A percentile compares a stretch with the other conserved stretches of the same genome.
Conservation (phyloP, 2,797 vertebrate species). For the Steatocranus sp. region DNA sequence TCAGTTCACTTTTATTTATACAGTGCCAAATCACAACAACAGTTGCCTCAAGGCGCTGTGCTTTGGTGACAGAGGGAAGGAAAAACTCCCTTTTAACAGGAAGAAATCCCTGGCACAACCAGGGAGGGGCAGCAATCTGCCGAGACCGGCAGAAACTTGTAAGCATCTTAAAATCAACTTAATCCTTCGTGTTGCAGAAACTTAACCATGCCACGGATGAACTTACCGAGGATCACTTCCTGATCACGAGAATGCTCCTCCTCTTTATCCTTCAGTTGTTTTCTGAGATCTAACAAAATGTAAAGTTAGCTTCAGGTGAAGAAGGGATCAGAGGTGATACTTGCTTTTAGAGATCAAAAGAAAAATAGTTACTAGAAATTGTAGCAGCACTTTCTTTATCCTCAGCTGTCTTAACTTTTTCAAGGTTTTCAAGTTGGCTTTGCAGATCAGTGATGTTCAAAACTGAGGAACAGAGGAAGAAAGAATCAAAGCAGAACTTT, state of each 20-base stretch:
- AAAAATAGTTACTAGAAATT: not conserved
- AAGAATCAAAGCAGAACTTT: not conserved
- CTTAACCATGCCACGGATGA: not conserved
- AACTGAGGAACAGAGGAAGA: slow-evolving; percentile 10
- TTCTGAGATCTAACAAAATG: slow-evolving; percentile 18
- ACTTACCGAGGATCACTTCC: slow-evolving; percentile 19
- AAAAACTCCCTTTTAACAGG: not conserved
- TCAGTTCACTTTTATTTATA: not conserved
- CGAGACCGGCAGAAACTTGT: fast-evolving
- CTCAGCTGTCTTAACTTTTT: not conserved
- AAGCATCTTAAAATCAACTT: not conserved
- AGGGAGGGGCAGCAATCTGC: not conserved
- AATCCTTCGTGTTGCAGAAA: not conserved
- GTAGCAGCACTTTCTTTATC: not conserved
- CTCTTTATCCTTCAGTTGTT: not conserved
- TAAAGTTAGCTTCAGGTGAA: not conserved
- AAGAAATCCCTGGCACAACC: no score
- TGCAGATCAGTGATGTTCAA: slow-evolving; percentile 5
- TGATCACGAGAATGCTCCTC: not conserved
- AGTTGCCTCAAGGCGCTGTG: not conserved
- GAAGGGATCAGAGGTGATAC: not conserved
- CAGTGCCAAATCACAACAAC: not conserved
- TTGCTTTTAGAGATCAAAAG: not conserved
- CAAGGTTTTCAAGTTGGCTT: not conserved
- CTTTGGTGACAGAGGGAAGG: not conserved